These are phyloP conservation scores for Corella eumyota DNA, from an alignment of 23 tunicate genomes.

Conservation along the genomic window DNA sequence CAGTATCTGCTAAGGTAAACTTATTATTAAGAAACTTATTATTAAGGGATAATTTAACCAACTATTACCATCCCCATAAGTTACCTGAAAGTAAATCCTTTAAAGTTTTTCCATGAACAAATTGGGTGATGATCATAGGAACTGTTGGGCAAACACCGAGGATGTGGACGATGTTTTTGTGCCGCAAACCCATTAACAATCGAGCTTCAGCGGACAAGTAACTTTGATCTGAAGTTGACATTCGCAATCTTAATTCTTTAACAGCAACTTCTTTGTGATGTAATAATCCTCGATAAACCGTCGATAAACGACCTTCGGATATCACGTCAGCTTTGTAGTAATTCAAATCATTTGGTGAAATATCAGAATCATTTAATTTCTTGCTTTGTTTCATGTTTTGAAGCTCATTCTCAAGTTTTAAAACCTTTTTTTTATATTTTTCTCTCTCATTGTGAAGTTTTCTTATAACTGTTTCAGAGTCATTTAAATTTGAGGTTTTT, in stretches of 20 bases:
- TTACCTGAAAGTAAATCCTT: conserved; percentile 6
- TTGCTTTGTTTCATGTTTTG: conserved; percentile 19
- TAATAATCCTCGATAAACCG: conserved; percentile 57
- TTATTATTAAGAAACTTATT: too few relatives aligned
- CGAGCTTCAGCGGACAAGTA: conserved; percentile 80
- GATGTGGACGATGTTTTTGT: conserved; percentile 50
- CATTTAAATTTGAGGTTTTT: conserved; percentile 1
- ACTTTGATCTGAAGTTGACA: conserved; percentile 62
- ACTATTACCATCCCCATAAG: not conserved
- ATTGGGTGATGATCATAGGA: conserved; percentile 60
- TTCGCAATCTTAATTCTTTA: conserved; percentile 37
- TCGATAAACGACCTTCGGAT: conserved; percentile 58
- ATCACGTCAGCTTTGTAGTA: conserved; percentile 62
- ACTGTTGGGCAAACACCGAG: conserved; percentile 55
- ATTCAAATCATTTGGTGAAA: conserved; percentile 28
- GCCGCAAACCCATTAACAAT: conserved; percentile 36
- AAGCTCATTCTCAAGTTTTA: conserved; percentile 37
- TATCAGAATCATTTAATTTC: conserved; percentile 18
- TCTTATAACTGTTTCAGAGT: conserved; percentile 34
- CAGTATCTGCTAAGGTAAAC: conserved; percentile 26
- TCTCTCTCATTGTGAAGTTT: conserved; percentile 48
- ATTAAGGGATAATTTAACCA: not conserved
- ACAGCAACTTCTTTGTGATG: conserved; percentile 56
- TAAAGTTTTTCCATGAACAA: conserved; percentile 61
- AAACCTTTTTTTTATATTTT: conserved; percentile 55